Base-by-base conservation (phyloP, 2,113 vertebrate genomes). In the Zapornia atra region DNA sequence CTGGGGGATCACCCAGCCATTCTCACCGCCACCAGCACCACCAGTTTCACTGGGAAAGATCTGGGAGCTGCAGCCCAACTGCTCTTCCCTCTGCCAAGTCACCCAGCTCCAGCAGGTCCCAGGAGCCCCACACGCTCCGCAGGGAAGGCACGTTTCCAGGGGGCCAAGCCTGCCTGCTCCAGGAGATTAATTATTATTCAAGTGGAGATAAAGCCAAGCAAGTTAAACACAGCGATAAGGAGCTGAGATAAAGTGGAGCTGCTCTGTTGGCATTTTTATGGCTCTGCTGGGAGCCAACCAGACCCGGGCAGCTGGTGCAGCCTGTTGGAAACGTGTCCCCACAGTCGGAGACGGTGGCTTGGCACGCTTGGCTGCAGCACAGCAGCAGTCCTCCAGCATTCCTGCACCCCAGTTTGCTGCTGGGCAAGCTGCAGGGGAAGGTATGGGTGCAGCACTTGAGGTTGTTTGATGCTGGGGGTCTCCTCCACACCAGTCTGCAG, bases 111-210 rank as follows among this genome's bases (percentile, higher is more conserved):
- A 1, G 14, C 63, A n/a, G 82, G 15, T 82, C 75, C 73, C 85
- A 5, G 9, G 3, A 72, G 40, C 53, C 28, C 0, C 34, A 34
- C 44, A 28, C 12, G 15, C 72, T 61, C 40, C 8, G 5, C 63
- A 25, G 6, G 18, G 24, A 79, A 57, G 63, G 28, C 6, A 16
- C n/a, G 5, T 40, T 44, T 71, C 83, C 56, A 16, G 2, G 2
- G 75, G 57, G 56, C 91, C 51, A 14, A 36, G 21, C 77, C 72
- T 11, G 48, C 69, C 77, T 6, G 46, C 59, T 38, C 29, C 11
- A 1, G 36, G 77, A 86, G 93, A 89, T 97, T 95, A 96, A 97
- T 96, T 68, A 97, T 96, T 96, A 95, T 16, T 53, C 50, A 20
- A 56, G 69, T 0, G 17, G 44, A 29, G 82, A 77, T 69, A 28